Evolutionary conservation across 1,140 invertebrate species (phyloP).

Genomic region (Drosophila pandora): DNA sequence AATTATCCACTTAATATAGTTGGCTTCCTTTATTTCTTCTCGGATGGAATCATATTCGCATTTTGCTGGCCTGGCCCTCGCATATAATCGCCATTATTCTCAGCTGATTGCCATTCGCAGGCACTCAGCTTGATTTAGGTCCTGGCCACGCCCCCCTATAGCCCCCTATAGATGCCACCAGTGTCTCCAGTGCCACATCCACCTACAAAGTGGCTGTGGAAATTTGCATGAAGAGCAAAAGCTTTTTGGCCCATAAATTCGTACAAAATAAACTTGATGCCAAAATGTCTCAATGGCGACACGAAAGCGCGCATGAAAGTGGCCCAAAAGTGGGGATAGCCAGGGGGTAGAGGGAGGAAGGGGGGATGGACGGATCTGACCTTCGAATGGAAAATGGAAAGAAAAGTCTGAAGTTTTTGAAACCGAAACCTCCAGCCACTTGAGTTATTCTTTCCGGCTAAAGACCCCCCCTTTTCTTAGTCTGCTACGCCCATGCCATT

Average conservation of each 20-base stretch:
- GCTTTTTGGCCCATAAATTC: constrained; percentile 32
- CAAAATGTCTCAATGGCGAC: constrained; percentile 45
- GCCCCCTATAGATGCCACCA: neutral
- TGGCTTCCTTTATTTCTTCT: neutral
- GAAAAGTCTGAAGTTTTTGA: neutral
- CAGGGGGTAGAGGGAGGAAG: neutral
- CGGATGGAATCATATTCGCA: constrained; percentile 12
- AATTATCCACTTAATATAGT: neutral
- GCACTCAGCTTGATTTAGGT: constrained; percentile 57
- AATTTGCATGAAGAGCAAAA: constrained; percentile 27
- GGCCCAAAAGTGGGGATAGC: neutral
- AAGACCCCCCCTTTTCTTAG: neutral
- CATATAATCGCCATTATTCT: constrained; percentile 52
- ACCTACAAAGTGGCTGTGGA: constrained; percentile 14
- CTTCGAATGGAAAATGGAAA: constrained; percentile 8
- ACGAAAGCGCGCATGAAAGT: constrained; percentile 13
- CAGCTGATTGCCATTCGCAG: constrained; percentile 55
- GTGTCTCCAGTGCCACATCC: constrained; percentile 5
- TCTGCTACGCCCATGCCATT: neutral
- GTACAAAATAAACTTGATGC: constrained; percentile 47
- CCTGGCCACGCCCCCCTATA: constrained; percentile 33
- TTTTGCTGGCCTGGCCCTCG: neutral
- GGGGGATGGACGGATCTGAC: neutral
- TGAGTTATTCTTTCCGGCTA: neutral
- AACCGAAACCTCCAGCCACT: neutral